Evolutionary conservation across 2,888 invertebrate species (phyloP).

Genomic region (Caenorhabditis plicata): DNA sequence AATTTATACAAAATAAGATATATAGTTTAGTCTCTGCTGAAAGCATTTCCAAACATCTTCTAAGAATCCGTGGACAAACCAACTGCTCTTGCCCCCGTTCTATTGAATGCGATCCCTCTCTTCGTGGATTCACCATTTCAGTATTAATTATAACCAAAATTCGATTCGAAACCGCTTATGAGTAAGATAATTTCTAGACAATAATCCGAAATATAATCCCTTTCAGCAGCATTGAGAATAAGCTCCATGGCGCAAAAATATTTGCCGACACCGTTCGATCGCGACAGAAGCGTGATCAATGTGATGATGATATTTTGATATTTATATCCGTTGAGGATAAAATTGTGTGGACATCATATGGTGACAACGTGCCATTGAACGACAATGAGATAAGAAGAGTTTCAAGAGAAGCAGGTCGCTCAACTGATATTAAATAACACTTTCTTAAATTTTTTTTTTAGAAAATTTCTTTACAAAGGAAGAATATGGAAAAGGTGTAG

Average conservation of each 20-base stretch:
- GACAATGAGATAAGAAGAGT: constrained; percentile 6
- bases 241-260: constrained; percentile 28
- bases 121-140: too few species aligned
- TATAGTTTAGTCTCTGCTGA: too few species aligned
- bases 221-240: too few species aligned
- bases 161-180: too few species aligned
- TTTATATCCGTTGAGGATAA: constrained; percentile 32
- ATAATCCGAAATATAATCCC: too few species aligned
- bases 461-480: constrained; percentile 21
- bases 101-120: too few species aligned
- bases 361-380: constrained; percentile 7
- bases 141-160: too few species aligned
- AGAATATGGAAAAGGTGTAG: constrained; percentile 22
- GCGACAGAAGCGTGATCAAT: constrained; percentile 35
- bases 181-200: too few species aligned
- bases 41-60: too few species aligned
- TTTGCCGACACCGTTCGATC: constrained; percentile 35
- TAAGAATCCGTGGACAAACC: too few species aligned
- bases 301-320: constrained; percentile 39
- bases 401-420: constrained; percentile 13
- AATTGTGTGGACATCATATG: constrained; percentile 32
- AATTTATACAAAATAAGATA: too few species aligned
- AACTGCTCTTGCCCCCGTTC: too few species aligned
- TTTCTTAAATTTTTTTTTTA: not conserved
- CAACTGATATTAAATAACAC: not conserved